Conservation (phyloP, 2,113 vertebrate genomes). For the Nothoprocta perdicaria region DNA sequence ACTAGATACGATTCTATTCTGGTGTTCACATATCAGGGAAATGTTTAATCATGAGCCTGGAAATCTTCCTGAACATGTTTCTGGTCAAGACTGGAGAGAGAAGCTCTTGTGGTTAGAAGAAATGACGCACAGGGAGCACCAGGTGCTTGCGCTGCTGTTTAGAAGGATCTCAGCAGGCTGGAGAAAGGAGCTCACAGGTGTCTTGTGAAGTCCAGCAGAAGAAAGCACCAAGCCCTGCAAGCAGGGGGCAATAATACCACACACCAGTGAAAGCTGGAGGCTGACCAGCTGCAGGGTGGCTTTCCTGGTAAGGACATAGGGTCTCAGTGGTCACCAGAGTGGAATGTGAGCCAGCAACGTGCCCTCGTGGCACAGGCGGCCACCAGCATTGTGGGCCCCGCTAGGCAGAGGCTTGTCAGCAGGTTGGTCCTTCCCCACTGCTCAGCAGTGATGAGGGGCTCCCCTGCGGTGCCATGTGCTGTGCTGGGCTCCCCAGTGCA, state of each 20-base stretch:
- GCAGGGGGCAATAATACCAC: background rate
- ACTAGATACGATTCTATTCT: background rate
- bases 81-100: background rate
- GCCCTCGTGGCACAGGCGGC: background rate
- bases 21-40: background rate
- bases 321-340: background rate
- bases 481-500: background rate
- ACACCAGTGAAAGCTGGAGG: background rate
- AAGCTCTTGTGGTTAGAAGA: background rate
- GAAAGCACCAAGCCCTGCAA: background rate
- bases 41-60: background rate
- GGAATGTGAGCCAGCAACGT: background rate
- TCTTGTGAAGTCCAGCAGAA: background rate
- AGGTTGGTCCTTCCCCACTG: background rate
- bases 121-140: rapidly evolving
- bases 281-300: background rate
- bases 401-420: background rate
- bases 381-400: background rate
- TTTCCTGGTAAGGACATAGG: background rate
- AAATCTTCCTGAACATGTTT: background rate
- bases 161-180: background rate
- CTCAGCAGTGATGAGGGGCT: background rate
- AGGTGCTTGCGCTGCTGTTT: background rate
- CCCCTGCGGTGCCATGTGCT: background rate
- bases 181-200: background rate